Conservation (phyloP, 2,797 vertebrate genomes). For the Mus minutoides region DNA sequence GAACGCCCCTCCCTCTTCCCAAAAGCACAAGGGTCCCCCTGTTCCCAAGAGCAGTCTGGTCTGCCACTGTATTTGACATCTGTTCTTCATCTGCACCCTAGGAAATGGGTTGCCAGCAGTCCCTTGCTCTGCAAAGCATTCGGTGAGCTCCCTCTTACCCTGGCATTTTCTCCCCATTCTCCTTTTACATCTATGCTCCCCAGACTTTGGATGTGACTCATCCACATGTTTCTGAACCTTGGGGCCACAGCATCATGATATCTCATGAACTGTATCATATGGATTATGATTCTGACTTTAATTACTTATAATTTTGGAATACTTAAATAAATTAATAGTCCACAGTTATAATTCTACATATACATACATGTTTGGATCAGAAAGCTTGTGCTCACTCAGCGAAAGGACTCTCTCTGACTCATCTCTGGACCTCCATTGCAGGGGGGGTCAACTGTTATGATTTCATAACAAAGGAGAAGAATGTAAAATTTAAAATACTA, state of each 20-base stretch:
- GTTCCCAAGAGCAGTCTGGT: neutral
- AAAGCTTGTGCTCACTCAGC: neutral
- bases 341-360: neutral
- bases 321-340: constrained; percentile 13
- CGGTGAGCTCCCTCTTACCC: neutral
- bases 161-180: neutral
- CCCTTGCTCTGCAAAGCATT: neutral
- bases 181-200: neutral
- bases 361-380: neutral
- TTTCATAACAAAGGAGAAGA: constrained; percentile 49
- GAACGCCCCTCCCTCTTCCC: neutral
- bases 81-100: no score
- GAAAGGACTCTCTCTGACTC: neutral
- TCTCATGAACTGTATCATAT: neutral
- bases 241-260: neutral
- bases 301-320: neutral
- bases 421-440: neutral
- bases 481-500: neutral
- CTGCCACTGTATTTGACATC: neutral
- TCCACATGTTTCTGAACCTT: neutral
- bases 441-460: neutral
- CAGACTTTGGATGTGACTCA: neutral
- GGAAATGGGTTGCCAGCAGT: neutral
- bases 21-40: neutral
- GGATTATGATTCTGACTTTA: neutral